These are phyloP conservation scores for Rhinella marina DNA, from an alignment of 2,797 vertebrate genomes.

Conservation along the genomic window DNA sequence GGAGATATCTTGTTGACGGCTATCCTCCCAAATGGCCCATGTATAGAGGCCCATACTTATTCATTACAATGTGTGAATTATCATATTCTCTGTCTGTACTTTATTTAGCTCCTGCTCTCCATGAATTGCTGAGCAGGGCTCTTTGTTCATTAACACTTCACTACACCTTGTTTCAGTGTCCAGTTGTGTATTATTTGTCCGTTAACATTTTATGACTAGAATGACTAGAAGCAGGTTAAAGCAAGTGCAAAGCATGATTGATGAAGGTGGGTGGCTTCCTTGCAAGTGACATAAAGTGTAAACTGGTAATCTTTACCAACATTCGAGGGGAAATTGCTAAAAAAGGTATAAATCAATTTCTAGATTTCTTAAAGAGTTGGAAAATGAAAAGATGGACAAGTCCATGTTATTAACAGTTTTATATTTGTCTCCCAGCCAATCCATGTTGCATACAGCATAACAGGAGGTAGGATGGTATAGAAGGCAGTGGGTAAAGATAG, in stretches of 20 bases:
- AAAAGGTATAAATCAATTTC: too few relatives aligned
- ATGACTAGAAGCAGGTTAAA: conserved; percentile 17
- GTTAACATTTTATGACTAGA: conserved; percentile 1
- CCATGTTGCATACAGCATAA: too few relatives aligned
- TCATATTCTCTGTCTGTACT: background rate
- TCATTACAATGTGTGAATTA: background rate
- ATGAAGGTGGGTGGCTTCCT: conserved; percentile 3
- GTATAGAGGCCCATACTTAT: background rate
- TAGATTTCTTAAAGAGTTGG: background rate
- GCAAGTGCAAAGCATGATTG: conserved; percentile 17
- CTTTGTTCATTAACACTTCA: conserved; percentile 21
- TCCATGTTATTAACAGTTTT: background rate
- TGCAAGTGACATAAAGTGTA: conserved; percentile 38
- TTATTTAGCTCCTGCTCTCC: background rate
- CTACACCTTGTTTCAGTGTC: conserved; percentile 12
- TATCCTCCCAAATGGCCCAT: background rate
- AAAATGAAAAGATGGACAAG: background rate
- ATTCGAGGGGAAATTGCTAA: background rate
- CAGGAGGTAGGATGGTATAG: background rate
- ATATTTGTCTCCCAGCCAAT: background rate
- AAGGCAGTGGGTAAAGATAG: background rate
- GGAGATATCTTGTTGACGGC: background rate
- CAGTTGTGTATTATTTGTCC: background rate
- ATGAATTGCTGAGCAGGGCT: conserved; percentile 22
- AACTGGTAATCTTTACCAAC: background rate